Evolutionary conservation across 2,797 vertebrate genomes (phyloP).

Genomic region (Mormyrops boulengeri): DNA sequence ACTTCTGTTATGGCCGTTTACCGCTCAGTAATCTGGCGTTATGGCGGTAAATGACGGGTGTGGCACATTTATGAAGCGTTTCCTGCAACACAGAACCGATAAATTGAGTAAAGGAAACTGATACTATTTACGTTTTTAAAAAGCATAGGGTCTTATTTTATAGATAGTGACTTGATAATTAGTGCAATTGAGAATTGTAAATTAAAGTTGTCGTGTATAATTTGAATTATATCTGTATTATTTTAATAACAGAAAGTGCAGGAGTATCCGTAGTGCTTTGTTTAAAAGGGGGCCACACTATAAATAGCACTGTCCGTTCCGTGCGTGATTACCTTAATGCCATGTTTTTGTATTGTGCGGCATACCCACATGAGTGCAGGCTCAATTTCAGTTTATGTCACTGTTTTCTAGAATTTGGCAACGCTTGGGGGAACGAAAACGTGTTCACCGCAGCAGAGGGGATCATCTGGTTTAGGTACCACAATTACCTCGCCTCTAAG

Average conservation of each 20-base stretch:
- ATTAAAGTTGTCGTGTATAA: background rate
- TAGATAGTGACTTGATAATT: background rate
- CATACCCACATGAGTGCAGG: background rate
- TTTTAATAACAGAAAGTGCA: background rate
- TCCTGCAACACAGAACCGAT: background rate
- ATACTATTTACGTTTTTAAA: background rate
- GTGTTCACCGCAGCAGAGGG: conserved; percentile 78
- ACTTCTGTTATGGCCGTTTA: background rate
- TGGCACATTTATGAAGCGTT: background rate
- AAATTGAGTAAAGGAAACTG: background rate
- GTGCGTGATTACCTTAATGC: background rate
- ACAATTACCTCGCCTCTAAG: conserved; percentile 73
- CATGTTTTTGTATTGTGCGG: background rate
- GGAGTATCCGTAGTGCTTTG: background rate
- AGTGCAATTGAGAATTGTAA: background rate
- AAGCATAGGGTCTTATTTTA: background rate
- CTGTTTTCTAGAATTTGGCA: conserved; percentile 75
- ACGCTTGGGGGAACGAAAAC: conserved; percentile 84
- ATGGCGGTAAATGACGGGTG: background rate
- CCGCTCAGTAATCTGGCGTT: background rate
- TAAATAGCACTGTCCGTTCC: background rate
- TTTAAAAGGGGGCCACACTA: background rate
- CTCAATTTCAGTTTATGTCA: conserved; percentile 26
- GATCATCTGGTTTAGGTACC: conserved; percentile 92
- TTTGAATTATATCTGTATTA: background rate